Base-by-base conservation (phyloP, 2,797 vertebrate genomes). In the Tragelaphus eurycerus region DNA sequence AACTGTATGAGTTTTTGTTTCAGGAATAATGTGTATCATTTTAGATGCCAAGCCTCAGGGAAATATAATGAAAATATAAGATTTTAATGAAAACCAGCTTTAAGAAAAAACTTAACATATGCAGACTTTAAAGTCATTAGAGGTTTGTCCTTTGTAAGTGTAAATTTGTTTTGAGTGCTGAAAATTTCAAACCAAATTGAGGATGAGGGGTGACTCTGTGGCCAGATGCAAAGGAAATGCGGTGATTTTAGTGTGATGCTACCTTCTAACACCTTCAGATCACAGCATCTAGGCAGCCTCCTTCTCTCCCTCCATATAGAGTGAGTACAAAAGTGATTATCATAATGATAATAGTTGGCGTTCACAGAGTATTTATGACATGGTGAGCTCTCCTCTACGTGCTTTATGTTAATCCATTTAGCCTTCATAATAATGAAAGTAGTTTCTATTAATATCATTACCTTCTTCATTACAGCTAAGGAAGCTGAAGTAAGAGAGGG, bases 211-310 rank as follows among this genome's bases (percentile, higher is more conserved):
- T 16, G 34, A 90, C 34, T 48, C 12, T 76, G 6, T 55, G 54
- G 83, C 83, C 60, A 94, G 52, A 60, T 59, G 67, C 54, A 90
- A 86, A 87, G 74, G n/a, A 96, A 93, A 62, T 82, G 48, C 64
- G 85, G 89, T 78, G 19, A 67, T 93, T 93, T 90, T 54, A 94
- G 54, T 93, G 62, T 90, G 54, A 9, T 76, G 62, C 46, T 74
- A 10, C 54, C 27, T 43, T 86, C 25, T 52, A 60, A 21, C 62
- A 83, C 25, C 14, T 48, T 76, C 34, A 48, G 1, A 84, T 88
- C 27, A 89, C 6, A 78, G 46, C 46, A 55, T 25, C 4, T 62
- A 62, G 71, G 71, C 46, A 93, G 74, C 74, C 13, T 48, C 25
- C 29, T 89, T 46, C 27, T 54, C 60, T 74, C n/a, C 29, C 54